These are phyloP conservation scores for Alentia gelatinosa DNA, from an alignment of 2,888 invertebrate genomes.

Conservation along the genomic window DNA sequence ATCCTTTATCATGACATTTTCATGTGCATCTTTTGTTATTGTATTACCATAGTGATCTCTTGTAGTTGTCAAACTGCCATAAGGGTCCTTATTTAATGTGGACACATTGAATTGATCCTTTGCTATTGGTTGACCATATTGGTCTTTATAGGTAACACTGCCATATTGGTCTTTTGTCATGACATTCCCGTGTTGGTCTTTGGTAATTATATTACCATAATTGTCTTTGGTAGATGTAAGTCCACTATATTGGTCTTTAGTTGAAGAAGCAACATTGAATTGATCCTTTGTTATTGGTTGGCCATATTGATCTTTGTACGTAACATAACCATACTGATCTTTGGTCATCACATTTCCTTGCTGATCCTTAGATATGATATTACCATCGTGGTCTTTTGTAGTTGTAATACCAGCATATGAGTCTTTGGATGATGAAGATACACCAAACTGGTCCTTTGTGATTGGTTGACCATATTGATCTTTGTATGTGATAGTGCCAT, in stretches of 20 bases:
- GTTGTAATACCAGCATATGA: not conserved
- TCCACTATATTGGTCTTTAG: not conserved
- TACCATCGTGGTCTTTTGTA: not conserved
- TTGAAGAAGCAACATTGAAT: not conserved
- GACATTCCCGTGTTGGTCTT: not conserved
- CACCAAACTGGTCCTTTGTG: not conserved
- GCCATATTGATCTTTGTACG: not conserved
- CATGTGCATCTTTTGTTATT: not conserved
- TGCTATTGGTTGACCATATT: not conserved
- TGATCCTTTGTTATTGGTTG: not conserved
- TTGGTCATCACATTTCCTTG: not conserved
- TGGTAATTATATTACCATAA: not conserved
- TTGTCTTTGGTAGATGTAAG: not conserved
- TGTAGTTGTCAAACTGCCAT: not conserved
- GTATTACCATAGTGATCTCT: constrained; percentile 17
- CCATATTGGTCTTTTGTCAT: constrained; percentile 21
- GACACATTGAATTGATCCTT: not conserved
- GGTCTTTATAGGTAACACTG: not conserved
- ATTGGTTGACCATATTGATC: not conserved
- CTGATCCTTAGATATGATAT: not conserved
- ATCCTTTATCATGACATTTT: not conserved
- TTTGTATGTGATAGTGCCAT: not conserved
- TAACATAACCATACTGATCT: not conserved
- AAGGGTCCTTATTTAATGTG: not conserved
- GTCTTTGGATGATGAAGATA: not conserved